Conservation (phyloP, 2,797 vertebrate species). For the Channa striata region DNA sequence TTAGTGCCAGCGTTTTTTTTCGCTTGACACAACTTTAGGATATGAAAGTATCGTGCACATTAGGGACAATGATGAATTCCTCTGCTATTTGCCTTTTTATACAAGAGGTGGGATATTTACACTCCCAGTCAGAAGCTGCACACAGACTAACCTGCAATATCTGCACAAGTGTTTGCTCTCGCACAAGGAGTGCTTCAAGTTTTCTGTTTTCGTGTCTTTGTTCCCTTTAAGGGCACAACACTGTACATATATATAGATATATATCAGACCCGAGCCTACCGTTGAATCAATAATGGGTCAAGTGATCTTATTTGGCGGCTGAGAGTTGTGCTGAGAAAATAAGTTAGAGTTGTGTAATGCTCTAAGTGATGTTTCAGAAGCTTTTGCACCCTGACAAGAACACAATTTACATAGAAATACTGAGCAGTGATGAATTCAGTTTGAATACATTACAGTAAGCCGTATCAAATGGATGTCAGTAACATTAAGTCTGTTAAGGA, state of each 20-base stretch:
- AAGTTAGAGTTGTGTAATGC: slow-evolving; percentile 36
- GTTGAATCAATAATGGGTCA: slow-evolving; percentile 43
- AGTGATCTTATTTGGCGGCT: slow-evolving; percentile 40
- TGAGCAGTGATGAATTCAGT: slow-evolving; percentile 25
- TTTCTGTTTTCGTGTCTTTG: slow-evolving; percentile 22
- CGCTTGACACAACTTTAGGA: slow-evolving; percentile 54
- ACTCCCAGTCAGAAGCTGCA: slow-evolving; percentile 10
- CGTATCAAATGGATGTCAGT: slow-evolving; percentile 44
- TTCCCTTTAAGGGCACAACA: slow-evolving; percentile 3
- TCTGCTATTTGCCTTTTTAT: slow-evolving; percentile 36
- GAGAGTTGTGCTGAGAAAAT: slow-evolving; percentile 32
- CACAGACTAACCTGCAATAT: slow-evolving; percentile 15
- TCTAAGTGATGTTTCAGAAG: slow-evolving; percentile 50
- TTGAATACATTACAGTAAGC: slow-evolving; percentile 49
- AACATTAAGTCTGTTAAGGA: slow-evolving; percentile 23
- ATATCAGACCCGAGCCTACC: slow-evolving; percentile 2
- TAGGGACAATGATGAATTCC: slow-evolving; percentile 42
- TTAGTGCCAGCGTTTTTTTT: slow-evolving; percentile 46
- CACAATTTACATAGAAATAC: slow-evolving; percentile 46
- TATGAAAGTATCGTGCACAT: slow-evolving; percentile 54
- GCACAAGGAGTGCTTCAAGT: slow-evolving; percentile 13
- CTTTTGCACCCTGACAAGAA: slow-evolving; percentile 28
- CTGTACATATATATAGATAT: background rate
- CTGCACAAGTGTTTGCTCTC: slow-evolving; percentile 12
- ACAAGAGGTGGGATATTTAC: slow-evolving; percentile 17